A percentile compares a stretch with the other conserved stretches of the same genome.
Conservation (phyloP, 2,888 invertebrate species). For the Yponomeuta sedellus region DNA sequence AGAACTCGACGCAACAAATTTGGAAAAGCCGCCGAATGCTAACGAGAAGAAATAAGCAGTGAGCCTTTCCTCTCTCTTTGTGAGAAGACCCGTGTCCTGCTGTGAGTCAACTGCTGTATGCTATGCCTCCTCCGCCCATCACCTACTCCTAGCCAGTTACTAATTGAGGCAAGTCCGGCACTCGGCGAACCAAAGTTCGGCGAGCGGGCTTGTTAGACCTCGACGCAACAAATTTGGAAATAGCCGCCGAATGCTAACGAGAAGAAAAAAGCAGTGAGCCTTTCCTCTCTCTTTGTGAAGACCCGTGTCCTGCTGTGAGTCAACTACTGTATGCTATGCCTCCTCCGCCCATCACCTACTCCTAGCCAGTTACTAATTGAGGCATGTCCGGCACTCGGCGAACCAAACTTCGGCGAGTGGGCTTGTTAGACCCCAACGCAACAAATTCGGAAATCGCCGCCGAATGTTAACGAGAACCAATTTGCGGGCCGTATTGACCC, state of each 20-base stretch:
- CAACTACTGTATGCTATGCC: not conserved
- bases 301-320: too few species aligned
- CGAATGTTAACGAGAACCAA: constrained; percentile 70
- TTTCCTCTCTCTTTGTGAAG: too few species aligned
- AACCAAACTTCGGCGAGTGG: constrained; percentile 47
- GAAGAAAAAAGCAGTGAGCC: constrained; percentile 28
- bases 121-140: not conserved
- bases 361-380: constrained; percentile 50
- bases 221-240: constrained; percentile 59
- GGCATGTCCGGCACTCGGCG: constrained; percentile 59
- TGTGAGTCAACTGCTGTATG: too few species aligned
- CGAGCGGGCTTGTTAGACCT: constrained; percentile 52
- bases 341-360: not conserved
- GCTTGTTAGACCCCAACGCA: constrained; percentile 53
- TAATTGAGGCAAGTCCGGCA: constrained; percentile 70
- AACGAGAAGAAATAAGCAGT: too few species aligned
- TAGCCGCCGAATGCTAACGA: constrained; percentile 69
- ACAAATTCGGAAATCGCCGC: constrained; percentile 67
- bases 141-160: constrained; percentile 25
- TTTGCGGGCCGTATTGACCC: constrained; percentile 51
- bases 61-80: too few species aligned
- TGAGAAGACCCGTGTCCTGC: too few species aligned
- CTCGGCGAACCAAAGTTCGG: constrained; percentile 51
- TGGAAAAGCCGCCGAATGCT: too few species aligned
- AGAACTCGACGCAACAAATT: too few species aligned